These are phyloP conservation scores for Megaustenia siamemsis DNA, from an alignment of 2,888 invertebrate species.

Conservation along the genomic window DNA sequence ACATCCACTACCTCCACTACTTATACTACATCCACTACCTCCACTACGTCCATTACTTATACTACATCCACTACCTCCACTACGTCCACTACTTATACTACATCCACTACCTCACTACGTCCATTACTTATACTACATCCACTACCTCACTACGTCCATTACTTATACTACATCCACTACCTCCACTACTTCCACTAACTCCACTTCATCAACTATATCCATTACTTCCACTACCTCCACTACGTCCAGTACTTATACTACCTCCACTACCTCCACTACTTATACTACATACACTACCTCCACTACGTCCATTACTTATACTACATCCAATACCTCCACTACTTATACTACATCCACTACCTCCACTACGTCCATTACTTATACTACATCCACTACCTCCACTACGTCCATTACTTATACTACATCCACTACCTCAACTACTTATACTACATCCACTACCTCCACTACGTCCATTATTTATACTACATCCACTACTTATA, in stretches of 20 bases:
- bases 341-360: too few relatives aligned
- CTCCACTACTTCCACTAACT: background rate
- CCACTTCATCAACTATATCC: background rate
- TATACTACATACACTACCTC: too few relatives aligned
- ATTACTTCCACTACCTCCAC: background rate
- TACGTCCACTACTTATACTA: background rate
- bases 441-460: too few relatives aligned
- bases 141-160: background rate
- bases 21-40: background rate
- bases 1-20: background rate
- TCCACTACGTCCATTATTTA: background rate
- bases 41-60: background rate
- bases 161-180: background rate
- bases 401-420: too few relatives aligned
- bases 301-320: too few relatives aligned
- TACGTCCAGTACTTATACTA: background rate
- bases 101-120: background rate
- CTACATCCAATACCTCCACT: too few relatives aligned
- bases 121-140: background rate
- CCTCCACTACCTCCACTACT: background rate
- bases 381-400: too few relatives aligned
- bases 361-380: too few relatives aligned
- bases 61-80: background rate
- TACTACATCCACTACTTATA: background rate
- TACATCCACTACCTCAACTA: too few relatives aligned